A percentile compares a stretch with the other conserved stretches of the same genome.
Conservation (phyloP, 64 coral and sea anemone genomes). For the Montipora sp. region DNA sequence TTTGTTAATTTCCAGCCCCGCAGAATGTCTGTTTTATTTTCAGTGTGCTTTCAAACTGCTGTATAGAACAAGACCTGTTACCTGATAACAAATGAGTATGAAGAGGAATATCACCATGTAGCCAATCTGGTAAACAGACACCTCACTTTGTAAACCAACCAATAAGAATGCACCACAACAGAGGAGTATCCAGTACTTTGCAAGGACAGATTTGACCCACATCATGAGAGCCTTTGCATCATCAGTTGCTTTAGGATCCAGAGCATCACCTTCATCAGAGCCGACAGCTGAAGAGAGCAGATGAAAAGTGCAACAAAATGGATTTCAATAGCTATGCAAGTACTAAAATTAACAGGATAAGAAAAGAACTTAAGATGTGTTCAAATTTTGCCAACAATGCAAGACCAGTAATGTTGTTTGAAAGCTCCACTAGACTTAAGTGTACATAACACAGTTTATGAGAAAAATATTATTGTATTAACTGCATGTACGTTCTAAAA, state of each 20-base stretch:
- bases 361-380: too few relatives aligned
- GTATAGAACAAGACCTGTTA: neutral
- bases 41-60: neutral
- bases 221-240: constrained; percentile 95
- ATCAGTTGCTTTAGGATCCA: constrained; percentile 77
- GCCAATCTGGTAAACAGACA: constrained; percentile 97
- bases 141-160: constrained; percentile 97
- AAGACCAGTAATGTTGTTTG: too few relatives aligned
- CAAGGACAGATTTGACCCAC: constrained; percentile 92
- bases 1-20: too few relatives aligned
- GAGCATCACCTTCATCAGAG: constrained; percentile 52
- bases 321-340: too few relatives aligned
- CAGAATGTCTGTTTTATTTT: neutral
- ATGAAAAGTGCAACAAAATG: neutral
- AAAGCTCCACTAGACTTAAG: too few relatives aligned
- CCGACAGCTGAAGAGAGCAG: neutral
- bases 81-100: constrained; percentile 97
- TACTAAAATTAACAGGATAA: too few relatives aligned
- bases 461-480: too few relatives aligned
- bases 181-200: constrained; percentile 99
- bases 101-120: constrained; percentile 99
- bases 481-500: too few relatives aligned
- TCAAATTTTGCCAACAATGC: too few relatives aligned
- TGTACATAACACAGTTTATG: too few relatives aligned
- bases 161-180: constrained; percentile 99